Evolutionary conservation across 2,797 vertebrate genomes (phyloP).

Genomic region (Thaleichthys pacificus): DNA sequence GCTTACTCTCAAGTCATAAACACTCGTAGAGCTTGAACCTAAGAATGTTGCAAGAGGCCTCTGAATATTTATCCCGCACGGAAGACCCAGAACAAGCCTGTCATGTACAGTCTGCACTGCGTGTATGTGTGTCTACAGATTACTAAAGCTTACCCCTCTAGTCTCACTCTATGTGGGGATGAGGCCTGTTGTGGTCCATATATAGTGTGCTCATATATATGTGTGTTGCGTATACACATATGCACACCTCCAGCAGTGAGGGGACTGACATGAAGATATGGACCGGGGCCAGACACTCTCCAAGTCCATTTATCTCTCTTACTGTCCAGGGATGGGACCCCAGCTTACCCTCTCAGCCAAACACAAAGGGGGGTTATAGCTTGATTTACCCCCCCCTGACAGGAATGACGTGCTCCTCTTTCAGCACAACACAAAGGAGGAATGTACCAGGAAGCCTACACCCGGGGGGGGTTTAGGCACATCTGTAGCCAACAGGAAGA

Average conservation of each 20-base stretch:
- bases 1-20: conserved; percentile 70
- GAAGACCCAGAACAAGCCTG: conserved; percentile 11
- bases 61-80: conserved; percentile 54
- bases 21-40: conserved; percentile 43
- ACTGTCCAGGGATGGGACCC: conserved; percentile 14
- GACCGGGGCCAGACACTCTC: background rate
- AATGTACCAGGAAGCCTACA: conserved; percentile 48
- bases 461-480: conserved; percentile 35
- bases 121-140: no score
- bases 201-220: no score
- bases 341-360: conserved; percentile 21
- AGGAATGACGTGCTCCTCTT: conserved; percentile 39
- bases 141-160: no score
- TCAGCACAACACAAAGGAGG: conserved; percentile 54
- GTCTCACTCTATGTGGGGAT: no score
- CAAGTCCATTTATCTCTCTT: conserved; percentile 9
- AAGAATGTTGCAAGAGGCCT: conserved; percentile 67
- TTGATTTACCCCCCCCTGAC: conserved; percentile 55
- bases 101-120: no score
- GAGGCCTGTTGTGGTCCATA: no score
- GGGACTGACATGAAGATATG: conserved; percentile 5
- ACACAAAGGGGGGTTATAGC: conserved; percentile 29
- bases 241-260: background rate
- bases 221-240: no score
- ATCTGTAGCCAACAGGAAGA: conserved; percentile 32